Base-by-base conservation (phyloP, 2,888 invertebrate species). In the Drosophila borealis region DNA sequence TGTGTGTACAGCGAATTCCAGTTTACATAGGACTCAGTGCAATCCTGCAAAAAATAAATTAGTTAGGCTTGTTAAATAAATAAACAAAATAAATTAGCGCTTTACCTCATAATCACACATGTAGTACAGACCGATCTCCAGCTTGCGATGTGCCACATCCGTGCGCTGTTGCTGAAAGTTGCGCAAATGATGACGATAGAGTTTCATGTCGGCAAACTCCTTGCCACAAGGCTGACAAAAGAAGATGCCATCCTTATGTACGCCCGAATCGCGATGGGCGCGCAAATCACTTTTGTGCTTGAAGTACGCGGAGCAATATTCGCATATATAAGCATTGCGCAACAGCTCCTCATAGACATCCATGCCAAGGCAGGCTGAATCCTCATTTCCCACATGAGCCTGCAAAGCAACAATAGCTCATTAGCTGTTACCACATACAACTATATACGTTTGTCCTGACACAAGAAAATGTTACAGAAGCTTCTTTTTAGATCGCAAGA, bases 1-100 rank as follows among this genome's bases (percentile, higher is more conserved):
- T 92, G 92, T 0, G 87, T 86, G 34, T 89, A 84, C 13, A 92
- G 59, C 0, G 91, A 87, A 36, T 90, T 83, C 92, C 92, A 92
- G 33, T 90, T 84, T 0, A 80, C 59, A 66, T 91, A 92, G 1
- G 86, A 74, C 54, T 89, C 88, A 4, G 44, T 59, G 59, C 92
- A 92, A 8, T 83, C 70, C 92, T 92, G 46, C n/a, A 37, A 17
- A n/a, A 19, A 14, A n/a, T 25, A 14, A 11, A 10, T 37, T 9
- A 19, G 4, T 3, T 13, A 17, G 13, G 42, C 4, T 34, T 3
- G 2, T 3, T 3, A 3, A 9, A 39, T 17, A 17, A 41, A 9
- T 34, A 11, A 11, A 13, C 14, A 1, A 10, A 3, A 1, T 2
- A 5, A 13, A 50, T 34, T 1, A 10, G 0, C 8, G 2, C 3